Percentiles rank a stretch among this genome's conserved stretches.
Conservation (phyloP, 2,797 vertebrate genomes). For the Orientallactaga sibirica region DNA sequence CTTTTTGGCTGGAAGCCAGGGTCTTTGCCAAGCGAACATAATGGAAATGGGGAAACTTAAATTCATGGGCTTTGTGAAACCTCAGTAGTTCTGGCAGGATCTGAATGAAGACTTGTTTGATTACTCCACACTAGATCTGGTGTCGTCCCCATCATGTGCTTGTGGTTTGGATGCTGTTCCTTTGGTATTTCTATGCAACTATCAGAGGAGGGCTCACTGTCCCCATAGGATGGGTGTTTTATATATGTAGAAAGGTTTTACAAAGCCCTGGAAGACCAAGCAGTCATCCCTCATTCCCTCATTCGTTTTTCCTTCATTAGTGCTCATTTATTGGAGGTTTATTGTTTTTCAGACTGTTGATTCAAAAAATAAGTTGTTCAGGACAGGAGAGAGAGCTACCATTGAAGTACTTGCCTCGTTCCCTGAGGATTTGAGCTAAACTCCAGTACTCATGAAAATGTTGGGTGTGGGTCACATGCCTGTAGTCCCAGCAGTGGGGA, state of each 20-base stretch:
- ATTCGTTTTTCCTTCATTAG: background rate
- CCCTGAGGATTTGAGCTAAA: no score
- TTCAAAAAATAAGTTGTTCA: background rate
- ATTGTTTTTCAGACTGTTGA: background rate
- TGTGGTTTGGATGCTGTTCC: conserved; percentile 67
- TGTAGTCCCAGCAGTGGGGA: no score
- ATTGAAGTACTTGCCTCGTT: no score
- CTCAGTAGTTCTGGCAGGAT: conserved; percentile 10
- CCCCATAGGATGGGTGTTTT: conserved; percentile 48
- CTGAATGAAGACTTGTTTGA: conserved; percentile 76
- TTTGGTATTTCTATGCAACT: conserved; percentile 67
- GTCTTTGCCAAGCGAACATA: background rate
- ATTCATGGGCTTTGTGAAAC: conserved; percentile 47
- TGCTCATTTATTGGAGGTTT: background rate
- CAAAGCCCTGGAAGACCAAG: conserved; percentile 41
- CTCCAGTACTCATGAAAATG: no score
- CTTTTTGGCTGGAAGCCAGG: background rate
- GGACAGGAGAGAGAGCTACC: no score
- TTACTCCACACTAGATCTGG: conserved; percentile 49
- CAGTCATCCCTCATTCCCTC: background rate
- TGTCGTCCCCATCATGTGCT: conserved; percentile 52
- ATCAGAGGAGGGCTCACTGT: background rate
- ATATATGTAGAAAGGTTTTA: conserved; percentile 5
- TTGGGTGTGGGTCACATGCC: no score
- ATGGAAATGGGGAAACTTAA: conserved; percentile 66